Evolutionary conservation across 2,797 vertebrate species (phyloP).

Genomic region (Loriculus beryllinus): DNA sequence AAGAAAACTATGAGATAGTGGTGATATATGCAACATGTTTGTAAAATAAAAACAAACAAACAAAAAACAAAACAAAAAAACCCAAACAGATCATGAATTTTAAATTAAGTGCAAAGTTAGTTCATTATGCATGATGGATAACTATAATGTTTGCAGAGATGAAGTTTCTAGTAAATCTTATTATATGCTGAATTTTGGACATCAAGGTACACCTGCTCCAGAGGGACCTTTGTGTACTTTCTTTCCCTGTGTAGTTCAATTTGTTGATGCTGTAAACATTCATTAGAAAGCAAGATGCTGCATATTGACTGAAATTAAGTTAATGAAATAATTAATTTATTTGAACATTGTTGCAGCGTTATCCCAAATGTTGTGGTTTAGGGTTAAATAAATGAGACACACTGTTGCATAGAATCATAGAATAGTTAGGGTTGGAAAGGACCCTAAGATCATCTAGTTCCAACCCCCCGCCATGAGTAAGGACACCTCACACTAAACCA

Average conservation of each 20-base stretch:
- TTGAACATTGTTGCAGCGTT: not conserved
- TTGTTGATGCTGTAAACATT: not conserved
- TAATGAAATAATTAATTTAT: not conserved
- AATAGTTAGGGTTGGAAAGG: too few species aligned
- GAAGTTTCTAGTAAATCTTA: constrained; percentile 12
- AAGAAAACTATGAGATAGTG: not conserved
- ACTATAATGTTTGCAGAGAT: not conserved
- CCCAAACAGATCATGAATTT: not conserved
- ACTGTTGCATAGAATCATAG: not conserved
- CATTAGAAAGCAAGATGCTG: not conserved
- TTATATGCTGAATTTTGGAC: not conserved
- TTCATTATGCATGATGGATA: constrained; percentile 40
- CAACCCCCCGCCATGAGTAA: too few species aligned
- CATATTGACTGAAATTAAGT: not conserved
- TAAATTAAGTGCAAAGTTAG: constrained; percentile 34
- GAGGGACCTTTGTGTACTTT: not conserved
- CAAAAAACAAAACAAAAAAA: too few species aligned
- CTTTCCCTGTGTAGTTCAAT: not conserved
- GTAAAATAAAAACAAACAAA: not conserved
- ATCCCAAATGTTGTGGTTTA: not conserved
- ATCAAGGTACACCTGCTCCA: not conserved
- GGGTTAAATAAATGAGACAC: not conserved
- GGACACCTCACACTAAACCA: too few species aligned
- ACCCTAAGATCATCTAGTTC: too few species aligned
- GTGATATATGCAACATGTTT: not conserved